A percentile compares a stretch with the other conserved stretches of the same genome.
Conservation (phyloP, 2,113 vertebrate species). For the Serilophus lunatus region DNA sequence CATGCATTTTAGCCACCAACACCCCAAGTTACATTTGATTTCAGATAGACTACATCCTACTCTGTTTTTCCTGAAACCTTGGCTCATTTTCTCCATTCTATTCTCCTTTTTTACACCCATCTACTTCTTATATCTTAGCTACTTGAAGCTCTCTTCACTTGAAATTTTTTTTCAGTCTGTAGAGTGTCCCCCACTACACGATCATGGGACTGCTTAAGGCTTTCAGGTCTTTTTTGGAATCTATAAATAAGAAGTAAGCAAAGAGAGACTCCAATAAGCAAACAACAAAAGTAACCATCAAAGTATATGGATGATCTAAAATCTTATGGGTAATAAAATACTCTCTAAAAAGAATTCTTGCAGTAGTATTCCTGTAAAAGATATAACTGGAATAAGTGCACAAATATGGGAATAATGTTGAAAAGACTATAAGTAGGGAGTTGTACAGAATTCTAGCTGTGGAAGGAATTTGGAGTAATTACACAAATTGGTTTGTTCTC, state of each 20-base stretch:
- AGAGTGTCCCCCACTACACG: not conserved
- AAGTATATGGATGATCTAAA: not conserved
- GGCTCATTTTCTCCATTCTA: not conserved
- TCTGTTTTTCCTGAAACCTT: not conserved
- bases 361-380: not conserved
- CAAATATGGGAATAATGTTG: not conserved
- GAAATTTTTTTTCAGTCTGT: not conserved
- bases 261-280: not conserved
- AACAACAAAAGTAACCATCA: not conserved
- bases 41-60: not conserved
- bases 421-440: not conserved
- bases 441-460: not conserved
- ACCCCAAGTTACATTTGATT: not conserved
- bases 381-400: not conserved
- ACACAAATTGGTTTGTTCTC: not conserved
- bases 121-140: not conserved
- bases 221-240: not conserved
- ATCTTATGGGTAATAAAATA: not conserved
- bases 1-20: not conserved
- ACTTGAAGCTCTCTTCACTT: not conserved
- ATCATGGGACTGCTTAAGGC: not conserved
- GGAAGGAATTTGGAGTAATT: conserved; percentile 25
- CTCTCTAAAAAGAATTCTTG: not conserved
- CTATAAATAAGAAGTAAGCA: not conserved
- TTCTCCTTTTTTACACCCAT: not conserved